Evolutionary conservation across 2,888 invertebrate species (phyloP), one percentile per base, ranked within the genome.

Genomic region (Pimpla rufipes): DNA sequence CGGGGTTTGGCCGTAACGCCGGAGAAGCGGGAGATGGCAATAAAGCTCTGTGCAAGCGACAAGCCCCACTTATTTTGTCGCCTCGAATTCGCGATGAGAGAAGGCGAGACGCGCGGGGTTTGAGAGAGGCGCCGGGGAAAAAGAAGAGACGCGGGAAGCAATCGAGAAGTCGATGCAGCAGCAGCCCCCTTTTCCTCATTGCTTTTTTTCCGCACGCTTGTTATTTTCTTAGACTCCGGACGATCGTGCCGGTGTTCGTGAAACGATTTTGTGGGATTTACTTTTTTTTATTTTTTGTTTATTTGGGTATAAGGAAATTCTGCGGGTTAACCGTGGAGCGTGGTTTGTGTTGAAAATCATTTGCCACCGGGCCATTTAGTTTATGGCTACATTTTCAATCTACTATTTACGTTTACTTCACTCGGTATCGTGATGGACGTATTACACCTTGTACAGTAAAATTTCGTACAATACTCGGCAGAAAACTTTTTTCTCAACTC

Each of bases 31-130:
- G 74, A 77, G 71, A 77, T 64, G 83, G 83, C 83, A 80, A 84
- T 80, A 80, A 84, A 84, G 83, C 80, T 80, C 80, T 66, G 83
- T 84, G 80, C 83, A 80, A 80, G 74, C 78, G 83, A 84, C 83
- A 83, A 83, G 83, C 73, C 68, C 80, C 83, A 83, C 83, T 80
- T 83, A 83, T 83, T 83, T 83, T 80, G 83, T 83, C 83, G 83
- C 83, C 80, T 83, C 80, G 83, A 83, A 83, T 83, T 80, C 77
- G 68, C 68, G 80, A 83, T 80, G 83, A 83, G 68, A 80, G 73
- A 80, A 8, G 76, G 64, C n/a, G 70, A 52, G 29, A 29, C 5
- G 2, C 29, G 29, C 3, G 29, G 5, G 29, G 29, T 2, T 29
- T 29, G 29, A 5, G 29, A 5, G 29, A 29, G 29, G 29, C 29